Base-by-base conservation (phyloP, 2,797 vertebrate genomes). In the Hoplostethus atlanticus region DNA sequence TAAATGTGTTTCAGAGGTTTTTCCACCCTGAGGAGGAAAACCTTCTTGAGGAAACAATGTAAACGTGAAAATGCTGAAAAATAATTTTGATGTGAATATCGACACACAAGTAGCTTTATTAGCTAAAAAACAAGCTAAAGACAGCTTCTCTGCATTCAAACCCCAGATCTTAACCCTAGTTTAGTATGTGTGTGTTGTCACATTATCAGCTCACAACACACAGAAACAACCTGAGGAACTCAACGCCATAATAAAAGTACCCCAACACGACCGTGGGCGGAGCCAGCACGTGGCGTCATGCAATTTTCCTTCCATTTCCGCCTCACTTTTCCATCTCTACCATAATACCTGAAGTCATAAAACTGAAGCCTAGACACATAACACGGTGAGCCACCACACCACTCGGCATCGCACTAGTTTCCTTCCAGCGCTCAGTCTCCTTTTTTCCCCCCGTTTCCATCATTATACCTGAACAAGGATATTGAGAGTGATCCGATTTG, bases 401-500 rank as follows among this genome's bases (percentile, higher is more conserved):
- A 21, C 21, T 1, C 1, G 21, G 1, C 21, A 21, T 21, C 21
- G 21, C 21, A 21, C 21, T 21, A 21, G 21, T 21, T 21, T 50
- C 31, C 69, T 54, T 79, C 73, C 63, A 52, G 21, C 21, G 68
- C 60, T 58, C 31, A 0, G 10, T 50, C 44, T 68, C 4, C 56
- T 76, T 47, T 64, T 62, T 47, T 64, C 56, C 17, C 48, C 52
- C 54, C 30, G 4, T 86, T 82, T 70, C 71, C 57, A 0, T 68
- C 73, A 78, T 75, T 69, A 82, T 66, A 84, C 44, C 31, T 50
- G 63, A 60, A 76, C 21, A 21, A 21, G 21, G 21, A 21, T 5
- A 52, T n/a, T 64, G 81, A 85, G 84, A 15, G 46, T 81, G 57
- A 58, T 87, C 77, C 84, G 78, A 64, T 83, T 85, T 79, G 76